These are phyloP conservation scores for Platyrinchus mystaceus DNA, from an alignment of 2,797 vertebrate genomes.

Conservation along the genomic window DNA sequence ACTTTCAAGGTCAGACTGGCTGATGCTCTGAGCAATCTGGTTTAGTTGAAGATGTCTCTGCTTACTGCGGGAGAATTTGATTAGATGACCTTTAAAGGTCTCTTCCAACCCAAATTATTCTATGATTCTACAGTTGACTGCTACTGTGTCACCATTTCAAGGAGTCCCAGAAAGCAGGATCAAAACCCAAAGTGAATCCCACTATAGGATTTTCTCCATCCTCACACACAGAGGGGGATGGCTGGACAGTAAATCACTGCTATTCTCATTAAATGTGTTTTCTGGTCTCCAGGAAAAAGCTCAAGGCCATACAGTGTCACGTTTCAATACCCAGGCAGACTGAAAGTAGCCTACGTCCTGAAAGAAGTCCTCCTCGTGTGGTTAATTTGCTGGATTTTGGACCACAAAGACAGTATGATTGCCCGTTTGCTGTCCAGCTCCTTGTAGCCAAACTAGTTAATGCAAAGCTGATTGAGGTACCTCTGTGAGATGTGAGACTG, in stretches of 20 bases:
- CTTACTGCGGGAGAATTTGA: neutral
- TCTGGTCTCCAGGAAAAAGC: neutral
- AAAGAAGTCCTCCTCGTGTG: rapidly evolving
- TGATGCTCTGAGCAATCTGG: neutral
- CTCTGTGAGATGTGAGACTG: neutral
- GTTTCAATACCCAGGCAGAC: neutral
- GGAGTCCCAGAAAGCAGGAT: neutral
- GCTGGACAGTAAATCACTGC: neutral
- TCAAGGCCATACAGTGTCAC: neutral
- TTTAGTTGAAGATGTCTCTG: neutral
- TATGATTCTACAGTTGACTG: neutral
- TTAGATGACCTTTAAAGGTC: neutral
- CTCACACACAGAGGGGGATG: neutral
- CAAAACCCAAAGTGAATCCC: neutral
- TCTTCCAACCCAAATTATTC: neutral
- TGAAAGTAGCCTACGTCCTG: neutral
- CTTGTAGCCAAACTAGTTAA: neutral
- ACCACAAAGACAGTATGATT: neutral
- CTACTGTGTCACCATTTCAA: neutral
- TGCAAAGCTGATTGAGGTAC: neutral
- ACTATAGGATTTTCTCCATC: neutral
- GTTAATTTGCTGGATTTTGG: neutral
- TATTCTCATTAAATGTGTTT: neutral
- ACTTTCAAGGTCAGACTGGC: neutral
- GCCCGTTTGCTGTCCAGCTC: neutral